A percentile compares a stretch with the other conserved stretches of the same genome.
These are phyloP conservation scores for Steinernema khuongi DNA, from an alignment of 1,140 invertebrate genomes.

Conservation along the genomic window DNA sequence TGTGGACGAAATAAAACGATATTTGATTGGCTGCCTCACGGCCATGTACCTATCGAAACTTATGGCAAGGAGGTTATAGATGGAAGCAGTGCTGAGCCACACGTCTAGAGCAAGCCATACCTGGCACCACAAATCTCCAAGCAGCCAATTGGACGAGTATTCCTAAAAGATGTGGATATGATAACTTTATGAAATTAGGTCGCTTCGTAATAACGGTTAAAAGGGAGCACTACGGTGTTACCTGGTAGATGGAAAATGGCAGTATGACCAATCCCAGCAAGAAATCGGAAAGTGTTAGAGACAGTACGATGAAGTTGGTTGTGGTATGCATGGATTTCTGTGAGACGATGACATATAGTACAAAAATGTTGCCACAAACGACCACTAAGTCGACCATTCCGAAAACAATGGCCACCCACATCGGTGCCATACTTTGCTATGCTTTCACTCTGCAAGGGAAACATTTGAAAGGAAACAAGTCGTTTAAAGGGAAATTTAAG, in stretches of 20 bases:
- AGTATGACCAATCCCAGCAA: conserved; percentile 60
- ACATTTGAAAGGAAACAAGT: too few species aligned
- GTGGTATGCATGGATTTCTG: conserved; percentile 54
- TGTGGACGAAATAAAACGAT: conserved; percentile 54
- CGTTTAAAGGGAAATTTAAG: too few species aligned
- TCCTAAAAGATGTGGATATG: conserved; percentile 44
- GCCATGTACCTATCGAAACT: conserved; percentile 62
- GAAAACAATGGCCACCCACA: conserved; percentile 34
- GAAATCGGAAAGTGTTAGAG: conserved; percentile 59
- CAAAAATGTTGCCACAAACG: conserved; percentile 55
- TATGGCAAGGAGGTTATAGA: conserved; percentile 62
- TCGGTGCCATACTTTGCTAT: background rate
- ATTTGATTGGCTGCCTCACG: conserved; percentile 60
- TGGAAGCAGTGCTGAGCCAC: conserved; percentile 61
- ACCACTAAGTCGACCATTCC: conserved; percentile 53
- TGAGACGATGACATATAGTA: conserved; percentile 52
- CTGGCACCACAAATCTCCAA: conserved; percentile 59
- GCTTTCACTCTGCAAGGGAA: background rate
- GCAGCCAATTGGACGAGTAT: conserved; percentile 58
- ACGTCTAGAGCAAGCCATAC: conserved; percentile 62
- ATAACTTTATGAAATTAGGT: conserved; percentile 4
- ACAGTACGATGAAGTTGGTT: conserved; percentile 55
- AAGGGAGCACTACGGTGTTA: conserved; percentile 21
- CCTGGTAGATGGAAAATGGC: conserved; percentile 59
- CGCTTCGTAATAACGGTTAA: background rate